Evolutionary conservation across 2,797 vertebrate genomes (phyloP).

Genomic region (Labroides dimidiatus): DNA sequence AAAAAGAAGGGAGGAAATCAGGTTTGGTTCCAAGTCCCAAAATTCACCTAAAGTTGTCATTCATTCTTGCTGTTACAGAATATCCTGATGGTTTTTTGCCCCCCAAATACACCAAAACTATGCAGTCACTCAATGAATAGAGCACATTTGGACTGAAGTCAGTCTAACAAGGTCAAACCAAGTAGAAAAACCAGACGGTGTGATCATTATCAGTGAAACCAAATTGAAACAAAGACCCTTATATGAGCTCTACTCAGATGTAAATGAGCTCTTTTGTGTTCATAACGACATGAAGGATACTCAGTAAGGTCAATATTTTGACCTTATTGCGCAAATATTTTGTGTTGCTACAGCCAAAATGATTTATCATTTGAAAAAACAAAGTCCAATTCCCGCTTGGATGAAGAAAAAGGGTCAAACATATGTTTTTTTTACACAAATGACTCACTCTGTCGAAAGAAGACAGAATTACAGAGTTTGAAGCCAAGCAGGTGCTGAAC

Average conservation of each 20-base stretch:
- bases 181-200: conserved; percentile 11
- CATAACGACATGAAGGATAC: conserved; percentile 8
- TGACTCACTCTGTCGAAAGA: not conserved
- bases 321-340: conserved; percentile 7
- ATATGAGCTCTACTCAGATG: conserved; percentile 23
- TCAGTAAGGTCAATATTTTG: conserved; percentile 12
- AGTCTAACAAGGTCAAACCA: conserved; percentile 32
- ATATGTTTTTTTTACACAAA: not conserved
- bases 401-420: not conserved
- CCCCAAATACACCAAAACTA: too few species aligned
- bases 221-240: conserved; percentile 47
- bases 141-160: conserved; percentile 3
- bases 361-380: not conserved
- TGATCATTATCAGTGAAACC: conserved; percentile 55
- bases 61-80: not conserved
- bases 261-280: conserved; percentile 59
- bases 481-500: not conserved
- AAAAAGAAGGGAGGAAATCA: conserved; percentile 17
- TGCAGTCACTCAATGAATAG: not conserved
- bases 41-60: not conserved
- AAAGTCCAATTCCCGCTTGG: not conserved
- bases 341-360: not conserved
- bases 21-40: conserved; percentile 2
- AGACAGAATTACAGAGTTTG: not conserved
- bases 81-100: too few species aligned